Conservation (phyloP, 2,113 vertebrate genomes). For the Lagopus muta region DNA sequence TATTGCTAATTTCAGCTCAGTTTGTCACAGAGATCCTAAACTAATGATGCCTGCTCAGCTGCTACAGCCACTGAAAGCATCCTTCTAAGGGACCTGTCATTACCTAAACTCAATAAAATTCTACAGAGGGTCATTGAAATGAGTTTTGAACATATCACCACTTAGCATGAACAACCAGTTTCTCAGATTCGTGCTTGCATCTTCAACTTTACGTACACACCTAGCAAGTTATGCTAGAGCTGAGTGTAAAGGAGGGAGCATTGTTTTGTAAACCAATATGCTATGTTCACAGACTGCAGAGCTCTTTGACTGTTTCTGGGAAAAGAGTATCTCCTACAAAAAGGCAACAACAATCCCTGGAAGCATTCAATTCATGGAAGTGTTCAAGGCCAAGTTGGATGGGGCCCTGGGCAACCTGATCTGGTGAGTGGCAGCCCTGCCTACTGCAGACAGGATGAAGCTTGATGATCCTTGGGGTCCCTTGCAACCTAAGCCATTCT, state of each 20-base stretch:
- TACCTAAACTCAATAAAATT: not conserved
- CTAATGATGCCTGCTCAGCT: not conserved
- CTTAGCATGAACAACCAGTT: not conserved
- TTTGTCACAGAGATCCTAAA: not conserved
- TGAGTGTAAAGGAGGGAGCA: not conserved
- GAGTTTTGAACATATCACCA: not conserved
- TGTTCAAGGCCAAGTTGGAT: too few species aligned
- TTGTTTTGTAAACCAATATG: accelerated
- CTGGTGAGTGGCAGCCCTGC: too few species aligned
- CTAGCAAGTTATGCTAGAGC: not conserved
- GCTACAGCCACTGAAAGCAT: not conserved
- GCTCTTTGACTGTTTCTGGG: not conserved
- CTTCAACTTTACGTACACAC: accelerated
- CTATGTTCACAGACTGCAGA: not conserved
- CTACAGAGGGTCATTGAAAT: not conserved
- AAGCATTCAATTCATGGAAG: too few species aligned
- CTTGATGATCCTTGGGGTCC: too few species aligned
- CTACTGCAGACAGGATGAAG: too few species aligned
- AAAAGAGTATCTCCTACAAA: not conserved
- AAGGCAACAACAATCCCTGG: not conserved
- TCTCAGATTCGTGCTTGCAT: not conserved
- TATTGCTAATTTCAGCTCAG: not conserved
- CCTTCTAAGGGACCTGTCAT: not conserved
- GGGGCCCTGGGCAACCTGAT: too few species aligned
- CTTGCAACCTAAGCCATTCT: too few species aligned